Evolutionary conservation across 23 tunicate genomes (phyloP).

Genomic region (Halocynthia roretzi): DNA sequence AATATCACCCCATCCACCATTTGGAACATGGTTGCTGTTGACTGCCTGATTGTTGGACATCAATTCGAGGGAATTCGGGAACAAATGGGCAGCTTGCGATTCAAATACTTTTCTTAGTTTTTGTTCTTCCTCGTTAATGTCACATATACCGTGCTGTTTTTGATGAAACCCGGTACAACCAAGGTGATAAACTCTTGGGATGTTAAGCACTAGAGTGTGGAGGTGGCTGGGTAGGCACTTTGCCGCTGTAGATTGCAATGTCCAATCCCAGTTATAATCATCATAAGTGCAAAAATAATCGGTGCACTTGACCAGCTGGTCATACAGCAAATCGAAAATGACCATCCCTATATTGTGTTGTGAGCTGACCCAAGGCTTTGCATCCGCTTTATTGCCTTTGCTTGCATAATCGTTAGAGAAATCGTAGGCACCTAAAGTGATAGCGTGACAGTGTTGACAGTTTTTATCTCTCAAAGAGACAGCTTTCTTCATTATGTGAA

Average conservation of each 20-base stretch:
- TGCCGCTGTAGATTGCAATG: slow-evolving; percentile 56
- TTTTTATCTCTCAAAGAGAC: slow-evolving; percentile 10
- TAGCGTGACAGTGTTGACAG: slow-evolving; percentile 57
- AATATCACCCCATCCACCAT: slow-evolving; percentile 98
- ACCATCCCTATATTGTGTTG: slow-evolving; percentile 85
- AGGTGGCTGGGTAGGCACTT: slow-evolving; percentile 5
- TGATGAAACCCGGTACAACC: slow-evolving; percentile 74
- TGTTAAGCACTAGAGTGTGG: slow-evolving; percentile 38
- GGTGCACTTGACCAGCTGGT: slow-evolving; percentile 25
- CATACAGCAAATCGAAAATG: slow-evolving; percentile 27
- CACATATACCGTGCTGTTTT: slow-evolving; percentile 35
- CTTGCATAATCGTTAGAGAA: slow-evolving; percentile 17
- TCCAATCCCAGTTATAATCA: slow-evolving; percentile 99
- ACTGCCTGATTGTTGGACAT: slow-evolving; percentile 22
- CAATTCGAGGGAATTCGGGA: slow-evolving; percentile 44
- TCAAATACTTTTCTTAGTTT: slow-evolving; percentile 2
- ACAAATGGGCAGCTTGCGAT: slow-evolving; percentile 12
- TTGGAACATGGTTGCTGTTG: slow-evolving; percentile 24
- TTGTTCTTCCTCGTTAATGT: slow-evolving; percentile 18
- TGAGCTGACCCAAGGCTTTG: slow-evolving; percentile 64
- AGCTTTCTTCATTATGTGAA: slow-evolving; percentile 30
- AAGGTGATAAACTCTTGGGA: slow-evolving; percentile 64
- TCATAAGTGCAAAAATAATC: slow-evolving; percentile 73
- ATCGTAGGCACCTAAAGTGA: slow-evolving; percentile 73
- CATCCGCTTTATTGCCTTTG: slow-evolving; percentile 34